phyloP scores from a whole-genome alignment of 2,888 invertebrate genomes.

The Tillus elongatus region DNA sequence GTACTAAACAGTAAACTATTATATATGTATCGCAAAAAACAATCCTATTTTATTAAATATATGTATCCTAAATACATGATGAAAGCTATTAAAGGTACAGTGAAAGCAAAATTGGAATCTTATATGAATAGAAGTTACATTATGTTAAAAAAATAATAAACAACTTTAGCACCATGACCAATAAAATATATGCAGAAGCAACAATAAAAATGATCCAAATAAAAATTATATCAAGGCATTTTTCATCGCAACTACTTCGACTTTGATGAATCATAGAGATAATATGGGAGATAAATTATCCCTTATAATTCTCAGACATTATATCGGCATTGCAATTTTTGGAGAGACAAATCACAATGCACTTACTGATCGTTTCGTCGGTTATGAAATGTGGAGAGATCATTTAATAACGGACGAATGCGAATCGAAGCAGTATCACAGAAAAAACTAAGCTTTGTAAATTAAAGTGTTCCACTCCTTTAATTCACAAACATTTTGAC shows the following conservation, averaged over 20 bases:
- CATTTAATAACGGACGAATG: constrained; percentile 14
- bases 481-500: constrained; percentile 24
- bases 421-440: constrained; percentile 27
- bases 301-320: too few relatives aligned
- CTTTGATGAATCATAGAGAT: constrained; percentile 15
- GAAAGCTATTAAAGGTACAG: constrained; percentile 18
- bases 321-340: too few relatives aligned
- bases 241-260: constrained; percentile 17
- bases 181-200: constrained; percentile 30
- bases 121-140: constrained; percentile 13
- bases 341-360: constrained; percentile 26
- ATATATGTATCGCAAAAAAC: constrained; percentile 24
- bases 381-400: constrained; percentile 23
- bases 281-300: too few relatives aligned
- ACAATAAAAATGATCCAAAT: constrained; percentile 29
- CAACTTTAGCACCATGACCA: constrained; percentile 28
- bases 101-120: constrained; percentile 17
- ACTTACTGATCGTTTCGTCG: constrained; percentile 11
- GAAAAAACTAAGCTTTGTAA: constrained; percentile 26
- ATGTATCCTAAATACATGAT: constrained; percentile 21
- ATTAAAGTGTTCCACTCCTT: constrained; percentile 34
- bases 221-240: constrained; percentile 26
- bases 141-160: constrained; percentile 26
- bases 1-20: constrained; percentile 1
- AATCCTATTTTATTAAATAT: constrained; percentile 31